Conservation (phyloP, 2,888 invertebrate genomes). For the Spatulosminthurus flaviceps region DNA sequence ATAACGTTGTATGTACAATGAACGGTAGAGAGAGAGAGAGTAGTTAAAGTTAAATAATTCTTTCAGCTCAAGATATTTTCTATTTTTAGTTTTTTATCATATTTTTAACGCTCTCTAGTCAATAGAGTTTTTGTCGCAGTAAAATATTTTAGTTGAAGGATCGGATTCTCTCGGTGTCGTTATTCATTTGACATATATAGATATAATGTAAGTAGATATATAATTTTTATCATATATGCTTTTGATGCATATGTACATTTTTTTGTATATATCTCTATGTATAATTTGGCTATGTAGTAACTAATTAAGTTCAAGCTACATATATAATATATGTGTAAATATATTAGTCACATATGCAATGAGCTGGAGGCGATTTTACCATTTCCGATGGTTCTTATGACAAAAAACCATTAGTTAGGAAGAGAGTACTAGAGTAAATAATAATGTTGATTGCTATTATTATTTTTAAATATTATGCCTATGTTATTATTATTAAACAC, state of each 20-base stretch:
- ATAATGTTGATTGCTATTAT: no score
- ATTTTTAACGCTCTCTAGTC: neutral
- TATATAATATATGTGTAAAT: neutral
- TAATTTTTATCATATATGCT: no score
- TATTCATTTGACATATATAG: neutral
- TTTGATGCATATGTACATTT: neutral
- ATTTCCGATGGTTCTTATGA: no score
- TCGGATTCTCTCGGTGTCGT: constrained; percentile 13
- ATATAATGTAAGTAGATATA: no score
- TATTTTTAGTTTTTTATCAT: neutral
- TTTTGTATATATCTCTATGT: neutral
- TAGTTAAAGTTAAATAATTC: neutral
- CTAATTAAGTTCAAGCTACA: constrained; percentile 19
- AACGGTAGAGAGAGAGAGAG: no score
- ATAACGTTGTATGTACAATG: no score
- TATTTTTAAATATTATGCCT: no score
- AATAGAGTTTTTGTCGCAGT: constrained; percentile 18
- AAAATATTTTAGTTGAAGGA: constrained; percentile 21
- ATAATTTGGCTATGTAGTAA: neutral
- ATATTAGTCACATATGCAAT: neutral
- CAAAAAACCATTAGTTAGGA: no score
- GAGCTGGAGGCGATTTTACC: constrained; percentile 11
- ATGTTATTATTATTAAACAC: no score
- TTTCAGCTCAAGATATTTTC: neutral
- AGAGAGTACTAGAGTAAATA: no score